phyloP scores from a whole-genome alignment of 1,140 invertebrate species.

The Megathymus violae region DNA sequence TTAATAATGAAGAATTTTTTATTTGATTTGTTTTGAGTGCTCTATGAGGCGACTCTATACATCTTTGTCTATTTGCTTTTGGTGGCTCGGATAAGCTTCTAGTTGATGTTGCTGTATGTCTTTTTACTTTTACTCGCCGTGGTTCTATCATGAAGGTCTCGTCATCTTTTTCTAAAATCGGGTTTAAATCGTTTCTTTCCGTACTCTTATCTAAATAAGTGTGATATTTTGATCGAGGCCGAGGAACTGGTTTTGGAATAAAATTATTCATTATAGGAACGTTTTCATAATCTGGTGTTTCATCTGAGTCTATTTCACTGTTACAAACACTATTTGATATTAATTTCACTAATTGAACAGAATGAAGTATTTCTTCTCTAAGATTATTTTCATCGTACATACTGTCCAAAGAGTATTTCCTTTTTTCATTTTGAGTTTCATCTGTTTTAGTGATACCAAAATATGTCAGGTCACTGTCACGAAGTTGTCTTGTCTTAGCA shows the following conservation, averaged over 20 bases:
- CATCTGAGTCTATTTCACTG: constrained; percentile 74
- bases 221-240: constrained; percentile 58
- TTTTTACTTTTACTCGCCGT: constrained; percentile 45
- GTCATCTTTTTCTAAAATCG: constrained; percentile 60
- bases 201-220: constrained; percentile 43
- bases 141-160: constrained; percentile 37
- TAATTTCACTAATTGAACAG: constrained; percentile 68
- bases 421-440: constrained; percentile 38
- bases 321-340: constrained; percentile 69
- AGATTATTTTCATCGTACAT: constrained; percentile 42
- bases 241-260: constrained; percentile 63
- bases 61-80: constrained; percentile 37
- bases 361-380: constrained; percentile 64
- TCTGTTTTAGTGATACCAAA: constrained; percentile 61
- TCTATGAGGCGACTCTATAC: background rate
- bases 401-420: constrained; percentile 46
- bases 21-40: constrained; percentile 19
- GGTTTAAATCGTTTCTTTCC: constrained; percentile 49
- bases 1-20: constrained; percentile 28
- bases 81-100: constrained; percentile 62
- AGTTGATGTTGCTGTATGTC: constrained; percentile 33
- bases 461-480: constrained; percentile 70
- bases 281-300: constrained; percentile 71
- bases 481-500: constrained; percentile 66
- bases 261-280: constrained; percentile 57